A percentile compares a stretch with the other conserved stretches of the same genome.
Evolutionary conservation across 2,113 vertebrate species (phyloP).

Genomic region (Pogonocichla stellata): DNA sequence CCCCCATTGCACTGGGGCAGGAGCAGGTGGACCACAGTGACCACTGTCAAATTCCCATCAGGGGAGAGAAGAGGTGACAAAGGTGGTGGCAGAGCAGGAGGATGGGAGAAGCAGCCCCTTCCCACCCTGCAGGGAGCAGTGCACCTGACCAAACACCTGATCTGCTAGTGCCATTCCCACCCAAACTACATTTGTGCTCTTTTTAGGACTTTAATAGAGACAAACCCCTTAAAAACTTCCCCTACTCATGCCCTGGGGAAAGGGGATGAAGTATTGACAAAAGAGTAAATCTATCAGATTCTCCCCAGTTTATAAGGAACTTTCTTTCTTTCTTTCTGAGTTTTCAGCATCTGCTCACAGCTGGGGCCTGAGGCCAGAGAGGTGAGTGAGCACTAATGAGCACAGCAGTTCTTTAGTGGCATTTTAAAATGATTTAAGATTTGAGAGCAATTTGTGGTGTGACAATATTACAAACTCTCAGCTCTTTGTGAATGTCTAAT

Average conservation of each 20-base stretch:
- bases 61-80: neutral
- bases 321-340: neutral
- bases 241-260: neutral
- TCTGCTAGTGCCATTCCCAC: neutral
- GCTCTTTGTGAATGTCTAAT: neutral
- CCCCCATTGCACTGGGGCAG: neutral
- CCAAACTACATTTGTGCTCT: neutral
- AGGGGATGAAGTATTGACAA: neutral
- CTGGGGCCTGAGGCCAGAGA: neutral
- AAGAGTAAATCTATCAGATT: neutral
- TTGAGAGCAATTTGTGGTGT: neutral
- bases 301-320: neutral
- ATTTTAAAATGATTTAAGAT: neutral
- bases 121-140: neutral
- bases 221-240: neutral
- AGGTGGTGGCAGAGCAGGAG: neutral
- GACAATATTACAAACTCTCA: neutral
- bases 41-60: neutral
- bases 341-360: neutral
- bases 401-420: neutral
- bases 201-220: neutral
- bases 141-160: neutral
- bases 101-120: neutral
- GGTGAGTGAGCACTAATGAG: neutral
- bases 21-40: neutral